Base-by-base conservation (phyloP, 1,140 invertebrate genomes). In the Drosophila varians region DNA sequence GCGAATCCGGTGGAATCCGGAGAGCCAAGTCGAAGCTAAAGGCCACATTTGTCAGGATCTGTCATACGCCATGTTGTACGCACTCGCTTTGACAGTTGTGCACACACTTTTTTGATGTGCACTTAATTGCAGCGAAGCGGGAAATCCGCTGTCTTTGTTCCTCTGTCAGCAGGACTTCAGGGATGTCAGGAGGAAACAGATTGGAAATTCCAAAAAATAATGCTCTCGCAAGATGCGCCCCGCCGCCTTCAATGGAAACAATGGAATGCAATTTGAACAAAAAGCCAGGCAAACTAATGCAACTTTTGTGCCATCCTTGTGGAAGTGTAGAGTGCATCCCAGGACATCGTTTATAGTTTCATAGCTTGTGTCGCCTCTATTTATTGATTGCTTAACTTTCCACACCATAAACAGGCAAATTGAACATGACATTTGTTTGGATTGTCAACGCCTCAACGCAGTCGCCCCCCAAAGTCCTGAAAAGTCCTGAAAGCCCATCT, bases 41-140 rank as follows among this genome's bases (percentile, higher is more conserved):
- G 52, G 52, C 52, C 66, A 51, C 72, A 61, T 52, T 77, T 73
- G 68, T 56, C 68, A 60, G 46, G 34, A 53, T 68, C 48, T 82
- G 78, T 83, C 78, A 80, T 73, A 73, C 69, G 69, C 61, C 77
- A 75, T 42, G 60, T 82, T 58, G 48, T 56, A 72, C 73, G 55
- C 77, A 53, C 57, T 54, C 49, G 65, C 36, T 75, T 66, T 80
- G 66, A 72, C 77, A 82, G 45, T 82, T 71, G 68, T 51, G 36
- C 45, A 36, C 53, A 51, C 45, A 46, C 40, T 52, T 38, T 58
- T 64, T 60, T 83, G 77, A 82, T 82, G 78, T 82, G 69, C 78
- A 82, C 60, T 83, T 82, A 83, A 82, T 82, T 82, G 78, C 74
- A 74, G 56, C 58, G 38, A 69, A 74, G 77, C 64, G 34, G 12